phyloP scores from a whole-genome alignment of 2,797 vertebrate species.

The Pantherophis vulpinus region DNA sequence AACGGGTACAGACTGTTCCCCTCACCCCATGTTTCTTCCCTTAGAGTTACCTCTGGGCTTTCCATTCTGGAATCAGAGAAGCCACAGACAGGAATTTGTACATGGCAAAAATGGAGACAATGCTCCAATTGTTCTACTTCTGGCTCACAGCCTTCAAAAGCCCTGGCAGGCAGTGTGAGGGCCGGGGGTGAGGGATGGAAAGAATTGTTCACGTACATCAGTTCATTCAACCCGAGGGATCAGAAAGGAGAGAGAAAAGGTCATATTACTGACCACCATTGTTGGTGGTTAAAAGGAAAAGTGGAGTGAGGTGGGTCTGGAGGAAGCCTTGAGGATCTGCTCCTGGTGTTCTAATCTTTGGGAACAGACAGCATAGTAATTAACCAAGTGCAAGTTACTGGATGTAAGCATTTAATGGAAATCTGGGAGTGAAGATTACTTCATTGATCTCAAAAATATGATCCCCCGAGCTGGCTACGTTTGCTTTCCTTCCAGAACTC shows the following conservation, averaged over 20 bases:
- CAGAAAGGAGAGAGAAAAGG: background rate
- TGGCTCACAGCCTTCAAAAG: background rate
- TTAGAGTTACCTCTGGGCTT: background rate
- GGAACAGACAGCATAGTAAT: background rate
- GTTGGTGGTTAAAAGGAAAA: background rate
- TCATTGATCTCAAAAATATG: background rate
- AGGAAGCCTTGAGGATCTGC: background rate
- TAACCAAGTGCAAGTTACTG: background rate
- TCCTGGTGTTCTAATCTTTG: background rate
- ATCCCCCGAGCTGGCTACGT: background rate
- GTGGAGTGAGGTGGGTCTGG: accelerated
- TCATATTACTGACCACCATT: background rate
- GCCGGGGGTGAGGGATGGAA: background rate
- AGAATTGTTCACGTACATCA: conserved; percentile 53
- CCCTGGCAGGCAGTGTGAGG: conserved; percentile 14
- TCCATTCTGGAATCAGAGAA: background rate
- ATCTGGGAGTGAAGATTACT: background rate
- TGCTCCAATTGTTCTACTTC: conserved; percentile 33
- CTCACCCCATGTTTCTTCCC: background rate
- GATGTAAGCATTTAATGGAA: background rate
- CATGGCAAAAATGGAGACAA: conserved; percentile 42
- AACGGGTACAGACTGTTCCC: background rate
- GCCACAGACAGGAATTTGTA: background rate
- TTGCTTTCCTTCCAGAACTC: background rate
- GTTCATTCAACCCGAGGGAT: conserved; percentile 29